Percentiles rank a stretch among this genome's conserved stretches.
Conservation (phyloP, 2,888 invertebrate genomes). For the Pollenia amentaria region DNA sequence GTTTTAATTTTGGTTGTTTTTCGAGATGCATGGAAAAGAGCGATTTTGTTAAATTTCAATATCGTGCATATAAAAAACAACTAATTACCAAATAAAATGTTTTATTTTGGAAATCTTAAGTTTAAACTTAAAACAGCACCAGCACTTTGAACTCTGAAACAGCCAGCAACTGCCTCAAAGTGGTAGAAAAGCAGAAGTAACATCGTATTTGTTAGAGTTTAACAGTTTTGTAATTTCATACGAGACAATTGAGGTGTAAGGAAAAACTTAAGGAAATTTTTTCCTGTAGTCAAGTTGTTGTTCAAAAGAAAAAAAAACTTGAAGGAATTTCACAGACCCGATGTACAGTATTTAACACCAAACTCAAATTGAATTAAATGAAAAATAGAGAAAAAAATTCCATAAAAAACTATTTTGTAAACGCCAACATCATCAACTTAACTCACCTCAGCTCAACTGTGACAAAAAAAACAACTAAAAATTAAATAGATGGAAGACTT, state of each 20-base stretch:
- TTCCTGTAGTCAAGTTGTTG: conserved; percentile 40
- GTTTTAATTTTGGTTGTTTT: not conserved
- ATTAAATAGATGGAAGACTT: conserved; percentile 44
- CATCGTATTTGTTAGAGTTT: conserved; percentile 81
- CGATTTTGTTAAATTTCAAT: conserved; percentile 81
- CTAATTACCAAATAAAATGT: conserved; percentile 83
- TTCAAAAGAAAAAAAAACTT: conserved; percentile 2
- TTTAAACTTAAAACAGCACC: conserved; percentile 70
- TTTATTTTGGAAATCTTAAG: conserved; percentile 81
- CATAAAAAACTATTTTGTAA: conserved; percentile 46
- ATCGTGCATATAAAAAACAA: conserved; percentile 81
- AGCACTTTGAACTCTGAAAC: conserved; percentile 71
- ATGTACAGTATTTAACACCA: conserved; percentile 67
- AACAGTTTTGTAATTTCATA: conserved; percentile 74
- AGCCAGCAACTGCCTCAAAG: conserved; percentile 40
- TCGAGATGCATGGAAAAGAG: conserved; percentile 63
- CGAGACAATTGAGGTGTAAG: conserved; percentile 71
- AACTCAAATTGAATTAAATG: conserved; percentile 29
- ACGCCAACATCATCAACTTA: conserved; percentile 68
- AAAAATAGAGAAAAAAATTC: not conserved
- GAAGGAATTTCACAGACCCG: conserved; percentile 33
- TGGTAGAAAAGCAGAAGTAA: conserved; percentile 25
- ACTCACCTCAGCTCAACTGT: conserved; percentile 52
- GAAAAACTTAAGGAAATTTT: conserved; percentile 57
- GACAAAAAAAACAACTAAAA: conserved; percentile 51